These are phyloP conservation scores for Charanyca ferruginea DNA, from an alignment of 2,888 invertebrate genomes.

Conservation along the genomic window DNA sequence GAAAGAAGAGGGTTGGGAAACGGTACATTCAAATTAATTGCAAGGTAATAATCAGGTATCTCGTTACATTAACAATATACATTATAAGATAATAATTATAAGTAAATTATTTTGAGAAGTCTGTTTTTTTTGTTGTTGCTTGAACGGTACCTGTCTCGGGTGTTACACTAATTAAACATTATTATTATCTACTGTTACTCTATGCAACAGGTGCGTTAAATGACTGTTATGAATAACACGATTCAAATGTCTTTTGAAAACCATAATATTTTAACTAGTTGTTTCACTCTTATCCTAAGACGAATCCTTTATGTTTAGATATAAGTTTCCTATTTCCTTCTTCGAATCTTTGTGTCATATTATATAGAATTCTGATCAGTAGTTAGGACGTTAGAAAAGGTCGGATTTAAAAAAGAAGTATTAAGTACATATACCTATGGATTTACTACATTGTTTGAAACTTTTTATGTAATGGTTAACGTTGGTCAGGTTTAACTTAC, in stretches of 20 bases:
- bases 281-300: not conserved
- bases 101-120: slow-evolving; percentile 5
- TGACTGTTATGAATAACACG: slow-evolving; percentile 34
- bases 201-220: slow-evolving; percentile 42
- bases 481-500: no score
- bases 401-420: no score
- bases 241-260: slow-evolving; percentile 27
- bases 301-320: not conserved
- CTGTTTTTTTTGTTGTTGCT: slow-evolving; percentile 35
- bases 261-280: slow-evolving; percentile 11
- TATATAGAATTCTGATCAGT: not conserved
- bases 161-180: slow-evolving; percentile 33
- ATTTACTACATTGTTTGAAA: not conserved
- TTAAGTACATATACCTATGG: not conserved
- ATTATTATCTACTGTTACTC: slow-evolving; percentile 50
- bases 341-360: not conserved
- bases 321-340: not conserved
- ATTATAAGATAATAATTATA: not conserved
- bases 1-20: not conserved
- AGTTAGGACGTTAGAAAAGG: not conserved
- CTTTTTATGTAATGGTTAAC: no score
- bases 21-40: slow-evolving; percentile 7
- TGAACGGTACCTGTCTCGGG: slow-evolving; percentile 39
- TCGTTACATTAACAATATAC: slow-evolving; percentile 12
- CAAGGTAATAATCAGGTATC: slow-evolving; percentile 12